Percentiles rank a stretch among this genome's conserved stretches.
Evolutionary conservation across 2,113 vertebrate species (phyloP).

Genomic region (Gambusia affinis): DNA sequence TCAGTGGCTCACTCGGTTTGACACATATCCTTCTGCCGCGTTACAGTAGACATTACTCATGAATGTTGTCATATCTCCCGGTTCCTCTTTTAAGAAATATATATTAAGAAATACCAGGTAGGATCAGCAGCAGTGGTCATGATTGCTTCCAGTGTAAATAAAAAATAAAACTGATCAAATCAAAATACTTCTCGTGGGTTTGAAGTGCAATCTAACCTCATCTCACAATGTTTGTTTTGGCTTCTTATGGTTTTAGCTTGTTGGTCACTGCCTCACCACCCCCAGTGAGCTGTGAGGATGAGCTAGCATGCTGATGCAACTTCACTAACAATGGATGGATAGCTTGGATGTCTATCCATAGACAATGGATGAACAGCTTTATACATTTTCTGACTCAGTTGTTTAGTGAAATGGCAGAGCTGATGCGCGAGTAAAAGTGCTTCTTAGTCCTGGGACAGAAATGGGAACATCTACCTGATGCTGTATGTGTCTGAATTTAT

Average conservation of each 20-base stretch:
- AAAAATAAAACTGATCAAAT: neutral
- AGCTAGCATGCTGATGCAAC: too few species aligned
- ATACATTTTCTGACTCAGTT: too few species aligned
- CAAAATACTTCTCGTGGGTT: neutral
- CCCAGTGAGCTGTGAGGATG: too few species aligned
- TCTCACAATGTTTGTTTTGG: neutral
- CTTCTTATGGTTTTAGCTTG: too few species aligned
- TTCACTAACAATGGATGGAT: too few species aligned
- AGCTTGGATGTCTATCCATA: too few species aligned
- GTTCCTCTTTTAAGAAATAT: neutral
- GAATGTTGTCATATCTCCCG: conserved; percentile 15
- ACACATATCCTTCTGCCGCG: conserved; percentile 3
- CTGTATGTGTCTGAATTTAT: neutral
- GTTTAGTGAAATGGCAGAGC: too few species aligned
- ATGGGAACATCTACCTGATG: neutral
- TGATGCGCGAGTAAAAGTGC: neutral
- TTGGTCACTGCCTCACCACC: too few species aligned
- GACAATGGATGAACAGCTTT: too few species aligned
- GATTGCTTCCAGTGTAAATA: neutral
- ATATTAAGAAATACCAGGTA: neutral
- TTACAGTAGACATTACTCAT: neutral
- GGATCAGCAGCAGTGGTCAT: neutral
- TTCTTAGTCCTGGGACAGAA: neutral
- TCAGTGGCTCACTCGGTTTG: conserved; percentile 28
- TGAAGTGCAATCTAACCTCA: neutral